These are phyloP conservation scores for Hypselothyrea guttata DNA, from an alignment of 2,888 invertebrate genomes.

Conservation along the genomic window DNA sequence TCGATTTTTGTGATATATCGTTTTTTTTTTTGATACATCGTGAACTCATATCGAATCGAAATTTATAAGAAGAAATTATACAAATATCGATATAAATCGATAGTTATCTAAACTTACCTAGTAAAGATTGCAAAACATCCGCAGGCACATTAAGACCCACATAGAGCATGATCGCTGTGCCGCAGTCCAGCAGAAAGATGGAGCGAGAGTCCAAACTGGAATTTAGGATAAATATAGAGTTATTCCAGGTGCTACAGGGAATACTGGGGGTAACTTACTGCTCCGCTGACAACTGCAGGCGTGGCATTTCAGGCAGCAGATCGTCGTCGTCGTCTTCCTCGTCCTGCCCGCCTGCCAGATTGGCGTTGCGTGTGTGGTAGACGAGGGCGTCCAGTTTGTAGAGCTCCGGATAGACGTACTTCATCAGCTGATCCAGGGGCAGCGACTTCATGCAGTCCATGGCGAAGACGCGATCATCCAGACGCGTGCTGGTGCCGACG, in stretches of 20 bases:
- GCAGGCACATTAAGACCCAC: slow-evolving; percentile 91
- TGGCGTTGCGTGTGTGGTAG: slow-evolving; percentile 81
- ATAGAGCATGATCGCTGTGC: slow-evolving; percentile 90
- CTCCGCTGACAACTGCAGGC: slow-evolving; percentile 93
- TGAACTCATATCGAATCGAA: no score
- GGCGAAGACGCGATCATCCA: slow-evolving; percentile 96
- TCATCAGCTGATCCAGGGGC: slow-evolving; percentile 91
- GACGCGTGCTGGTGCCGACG: slow-evolving; percentile 91
- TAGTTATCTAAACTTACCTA: slow-evolving; percentile 84
- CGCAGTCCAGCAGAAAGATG: slow-evolving; percentile 95
- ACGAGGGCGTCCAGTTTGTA: slow-evolving; percentile 92
- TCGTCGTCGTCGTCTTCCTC: slow-evolving; percentile 77
- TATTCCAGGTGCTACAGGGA: background rate
- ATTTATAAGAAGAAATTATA: no score
- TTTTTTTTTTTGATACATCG: no score
- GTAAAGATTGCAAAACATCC: slow-evolving; percentile 88
- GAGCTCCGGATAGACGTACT: slow-evolving; percentile 94
- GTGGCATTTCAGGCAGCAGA: slow-evolving; percentile 86
- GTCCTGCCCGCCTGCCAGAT: slow-evolving; percentile 44
- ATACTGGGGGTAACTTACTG: slow-evolving; percentile 83
- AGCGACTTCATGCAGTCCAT: slow-evolving; percentile 96
- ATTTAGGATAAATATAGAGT: background rate
- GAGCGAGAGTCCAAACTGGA: slow-evolving; percentile 90
- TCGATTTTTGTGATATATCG: no score
- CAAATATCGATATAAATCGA: no score